Base-by-base conservation (phyloP, 2,113 vertebrate genomes). In the Bagarius yarrelli region DNA sequence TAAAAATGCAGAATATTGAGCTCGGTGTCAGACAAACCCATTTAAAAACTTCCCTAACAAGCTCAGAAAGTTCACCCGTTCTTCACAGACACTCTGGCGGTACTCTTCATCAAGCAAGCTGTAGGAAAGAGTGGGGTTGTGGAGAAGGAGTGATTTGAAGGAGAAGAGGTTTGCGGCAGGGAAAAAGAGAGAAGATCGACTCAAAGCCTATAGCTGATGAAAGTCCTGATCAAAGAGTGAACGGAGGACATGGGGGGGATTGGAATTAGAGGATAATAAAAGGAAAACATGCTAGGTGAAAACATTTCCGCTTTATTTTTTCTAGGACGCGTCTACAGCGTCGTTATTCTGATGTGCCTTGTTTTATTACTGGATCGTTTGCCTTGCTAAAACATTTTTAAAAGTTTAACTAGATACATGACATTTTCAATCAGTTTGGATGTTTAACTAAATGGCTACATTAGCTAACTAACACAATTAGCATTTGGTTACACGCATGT, bases 1-100 rank as follows among this genome's bases (percentile, higher is more conserved):
- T 30, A 50, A 21, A 11, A 36, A 52, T n/a, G 79, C 79, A 52
- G 44, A 23, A 64, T 64, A 30, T 40, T 30, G 57, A 81, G 70
- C 79, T 64, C 34, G 27, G 30, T 64, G 80, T 69, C 72, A 52
- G 57, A 67, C 15, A 27, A 16, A 56, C 12, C 72, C 57, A 36
- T 72, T 44, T 27, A 55, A 77, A 80, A 82, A 77, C 34, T 80
- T 85, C 83, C 30, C 52, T 50, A 80, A 76, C 40, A 80, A 85
- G 81, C 63, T 67, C 18, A 36, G 55, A 71, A 81, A 67, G 72
- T 76, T 30, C 6, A 32, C 52, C 34, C 4, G 9, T 61, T 52
- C 56, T 55, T 40, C 36, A 40, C 36, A 40, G 36, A 40, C 36
- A 61, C 66, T 57, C 5, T 55, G 61, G 55, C 23, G n/a, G 18